A percentile compares a stretch with the other conserved stretches of the same genome.
These are phyloP conservation scores for Pandemis corylana DNA, from an alignment of 2,888 invertebrate species.

Conservation along the genomic window DNA sequence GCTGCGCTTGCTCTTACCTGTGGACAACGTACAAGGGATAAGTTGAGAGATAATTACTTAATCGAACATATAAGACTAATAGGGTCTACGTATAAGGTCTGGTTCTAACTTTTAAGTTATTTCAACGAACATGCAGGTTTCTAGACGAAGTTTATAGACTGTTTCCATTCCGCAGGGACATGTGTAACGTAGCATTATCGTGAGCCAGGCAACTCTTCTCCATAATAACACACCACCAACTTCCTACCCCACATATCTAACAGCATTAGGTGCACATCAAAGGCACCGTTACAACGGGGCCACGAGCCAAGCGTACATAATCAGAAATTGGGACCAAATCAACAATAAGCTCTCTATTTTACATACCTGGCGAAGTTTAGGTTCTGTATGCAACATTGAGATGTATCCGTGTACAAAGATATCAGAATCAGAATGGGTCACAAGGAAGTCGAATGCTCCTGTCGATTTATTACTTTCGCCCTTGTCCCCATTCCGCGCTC, in stretches of 20 bases:
- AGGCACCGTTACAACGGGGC: slow-evolving; percentile 59
- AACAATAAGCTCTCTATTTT: not conserved
- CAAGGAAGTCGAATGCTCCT: slow-evolving; percentile 1
- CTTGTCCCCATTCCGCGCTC: slow-evolving; percentile 28
- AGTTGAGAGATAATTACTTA: slow-evolving; percentile 39
- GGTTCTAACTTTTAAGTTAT: not conserved
- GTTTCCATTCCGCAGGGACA: not conserved
- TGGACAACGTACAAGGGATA: slow-evolving; percentile 48
- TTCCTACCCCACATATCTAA: slow-evolving; percentile 61
- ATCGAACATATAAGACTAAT: slow-evolving; percentile 14
- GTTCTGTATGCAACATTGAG: not conserved
- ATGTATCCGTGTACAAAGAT: no score
- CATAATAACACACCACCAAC: slow-evolving; percentile 45
- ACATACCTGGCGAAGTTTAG: not conserved
- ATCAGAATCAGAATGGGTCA: not conserved
- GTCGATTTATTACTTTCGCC: slow-evolving; percentile 21
- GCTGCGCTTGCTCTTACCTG: slow-evolving; percentile 54
- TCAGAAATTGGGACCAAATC: not conserved
- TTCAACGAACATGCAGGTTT: slow-evolving; percentile 1
- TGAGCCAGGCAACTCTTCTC: slow-evolving; percentile 20
- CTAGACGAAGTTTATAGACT: not conserved
- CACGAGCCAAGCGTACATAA: slow-evolving; percentile 46
- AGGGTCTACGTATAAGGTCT: slow-evolving; percentile 4
- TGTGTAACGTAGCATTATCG: slow-evolving; percentile 9
- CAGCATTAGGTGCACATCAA: slow-evolving; percentile 61